Percentiles rank a stretch among this genome's conserved stretches.
phyloP scores from a whole-genome alignment of 2,888 invertebrate species.

The Branchipolynoe longqiensis region DNA sequence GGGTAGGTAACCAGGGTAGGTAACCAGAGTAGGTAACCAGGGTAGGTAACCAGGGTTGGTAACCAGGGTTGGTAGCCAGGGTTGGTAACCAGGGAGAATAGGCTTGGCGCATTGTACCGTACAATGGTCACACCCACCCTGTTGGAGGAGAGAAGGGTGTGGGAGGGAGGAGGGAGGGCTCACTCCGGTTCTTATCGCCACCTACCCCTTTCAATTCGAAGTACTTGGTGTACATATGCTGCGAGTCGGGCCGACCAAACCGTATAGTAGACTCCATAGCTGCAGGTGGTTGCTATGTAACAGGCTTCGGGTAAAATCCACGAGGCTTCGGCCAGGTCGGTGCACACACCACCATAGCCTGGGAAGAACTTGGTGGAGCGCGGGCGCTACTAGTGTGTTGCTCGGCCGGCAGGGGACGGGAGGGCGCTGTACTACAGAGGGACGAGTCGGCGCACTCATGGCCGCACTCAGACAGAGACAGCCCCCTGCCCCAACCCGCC shows the following conservation, averaged over 20 bases:
- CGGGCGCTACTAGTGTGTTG: neutral
- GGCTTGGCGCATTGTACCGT: neutral
- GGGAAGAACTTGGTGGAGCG: neutral
- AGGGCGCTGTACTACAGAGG: no score
- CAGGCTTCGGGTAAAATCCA: slow-evolving; percentile 8
- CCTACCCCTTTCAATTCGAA: slow-evolving; percentile 56
- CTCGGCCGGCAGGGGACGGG: neutral
- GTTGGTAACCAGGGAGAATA: neutral
- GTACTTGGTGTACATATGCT: slow-evolving; percentile 55
- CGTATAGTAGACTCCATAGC: slow-evolving; percentile 58
- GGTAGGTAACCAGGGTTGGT: neutral
- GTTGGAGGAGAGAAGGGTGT: no score
- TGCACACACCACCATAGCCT: neutral
- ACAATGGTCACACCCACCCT: no score
- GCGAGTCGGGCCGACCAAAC: slow-evolving; percentile 46
- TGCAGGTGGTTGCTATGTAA: neutral
- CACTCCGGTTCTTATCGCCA: neutral
- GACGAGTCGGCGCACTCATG: no score
- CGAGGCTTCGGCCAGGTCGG: neutral
- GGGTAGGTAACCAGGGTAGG: no score
- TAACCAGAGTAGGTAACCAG: no score
- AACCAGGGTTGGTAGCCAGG: neutral
- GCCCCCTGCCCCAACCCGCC: neutral
- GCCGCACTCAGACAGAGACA: slow-evolving; percentile 15
- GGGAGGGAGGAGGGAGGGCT: neutral